Base-by-base conservation (phyloP, 2,888 invertebrate genomes). In the Erebia epiphron region DNA sequence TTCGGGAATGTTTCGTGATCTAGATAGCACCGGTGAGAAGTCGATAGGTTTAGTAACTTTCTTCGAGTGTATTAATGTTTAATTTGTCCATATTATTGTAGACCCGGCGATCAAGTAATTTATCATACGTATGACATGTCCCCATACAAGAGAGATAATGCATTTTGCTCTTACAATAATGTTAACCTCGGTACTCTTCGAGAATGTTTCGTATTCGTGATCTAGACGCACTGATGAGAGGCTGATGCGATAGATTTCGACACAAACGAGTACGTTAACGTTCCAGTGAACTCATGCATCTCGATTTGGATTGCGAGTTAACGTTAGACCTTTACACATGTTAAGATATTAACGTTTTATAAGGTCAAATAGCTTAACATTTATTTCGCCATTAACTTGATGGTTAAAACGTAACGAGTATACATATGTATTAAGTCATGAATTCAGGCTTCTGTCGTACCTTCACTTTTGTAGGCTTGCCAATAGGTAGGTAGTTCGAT, bases 191-290 rank as follows among this genome's bases (percentile, higher is more conserved):
- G 56, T 11, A 14, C 5, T 49, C 18, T 54, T 63, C 68, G 56
- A 73, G 68, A 73, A 73, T 43, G 56, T 68, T 66, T 43, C 50
- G 46, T 46, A 13, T 11, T 46, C 13, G 49, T 49, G 66, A 64
- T 61, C 43, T 57, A 69, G 54, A 67, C 57, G 54, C 13, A 13
- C 46, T 64, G 64, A 64, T 62, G 62, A 49, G 62, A 18, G 21
- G 62, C 8, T 62, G 62, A 35, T 35, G 35, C 7, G 35, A 62
- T 62, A 62, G 21, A 21, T 62, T 46, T 62, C 46, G 49, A 21
- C 49, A 62, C 35, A 46, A 11, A 46, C 46, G 46, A 46, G 41
- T 60, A 43, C 16, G 10, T 46, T 61, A 60, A 16, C 57, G 60
- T 60, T 43, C 41, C 10, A 60, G 16, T 61, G 61, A 13, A 16